Percentiles rank a stretch among this genome's conserved stretches.
These are phyloP conservation scores for Microplitis manilae DNA, from an alignment of 2,888 invertebrate genomes.

Conservation along the genomic window DNA sequence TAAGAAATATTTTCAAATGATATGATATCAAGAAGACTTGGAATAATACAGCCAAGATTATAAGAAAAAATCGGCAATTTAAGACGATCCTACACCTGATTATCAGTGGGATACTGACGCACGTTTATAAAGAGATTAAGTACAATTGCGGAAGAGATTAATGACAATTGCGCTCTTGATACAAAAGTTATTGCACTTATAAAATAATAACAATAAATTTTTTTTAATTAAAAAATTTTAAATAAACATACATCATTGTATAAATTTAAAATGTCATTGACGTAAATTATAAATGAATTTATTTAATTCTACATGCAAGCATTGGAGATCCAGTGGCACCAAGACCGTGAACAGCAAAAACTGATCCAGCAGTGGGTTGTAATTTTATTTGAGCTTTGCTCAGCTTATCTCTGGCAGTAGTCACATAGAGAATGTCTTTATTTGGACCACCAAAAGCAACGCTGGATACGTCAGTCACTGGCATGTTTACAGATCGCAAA, in stretches of 20 bases:
- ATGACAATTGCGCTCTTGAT: background rate
- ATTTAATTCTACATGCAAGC: conserved; percentile 38
- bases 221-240: background rate
- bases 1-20: too few species aligned
- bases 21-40: too few species aligned
- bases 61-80: too few species aligned
- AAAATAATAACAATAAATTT: background rate
- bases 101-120: too few species aligned
- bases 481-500: conserved; percentile 75
- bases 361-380: conserved; percentile 73
- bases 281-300: background rate
- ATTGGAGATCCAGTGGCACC: conserved; percentile 62
- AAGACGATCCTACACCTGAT: too few species aligned
- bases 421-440: conserved; percentile 79
- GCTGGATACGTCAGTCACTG: conserved; percentile 78
- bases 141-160: background rate
- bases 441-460: conserved; percentile 81
- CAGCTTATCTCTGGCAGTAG: conserved; percentile 74
- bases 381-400: conserved; percentile 64
- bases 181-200: background rate
- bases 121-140: background rate
- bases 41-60: too few species aligned
- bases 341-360: conserved; percentile 70
- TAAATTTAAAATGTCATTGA: background rate
- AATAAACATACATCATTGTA: background rate